These are phyloP conservation scores for Torymus texanus DNA, from an alignment of 2,888 invertebrate genomes.

Conservation along the genomic window DNA sequence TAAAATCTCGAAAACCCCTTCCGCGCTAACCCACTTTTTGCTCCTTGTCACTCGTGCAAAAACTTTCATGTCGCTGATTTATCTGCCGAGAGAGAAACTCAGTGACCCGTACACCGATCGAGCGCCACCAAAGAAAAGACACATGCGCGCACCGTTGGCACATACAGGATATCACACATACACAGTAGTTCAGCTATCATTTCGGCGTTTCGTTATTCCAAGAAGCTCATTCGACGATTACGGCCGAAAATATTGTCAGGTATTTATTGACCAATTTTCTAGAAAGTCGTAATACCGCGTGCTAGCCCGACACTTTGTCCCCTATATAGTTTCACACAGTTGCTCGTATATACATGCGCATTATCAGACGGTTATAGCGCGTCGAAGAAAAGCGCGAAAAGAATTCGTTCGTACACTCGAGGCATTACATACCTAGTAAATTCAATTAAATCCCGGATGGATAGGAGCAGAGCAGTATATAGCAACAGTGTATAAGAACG, in stretches of 20 bases:
- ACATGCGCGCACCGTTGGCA: no score
- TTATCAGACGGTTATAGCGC: slow-evolving; percentile 7
- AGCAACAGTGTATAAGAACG: no score
- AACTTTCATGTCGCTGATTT: slow-evolving; percentile 52
- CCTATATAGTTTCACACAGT: neutral
- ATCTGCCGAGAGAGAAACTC: slow-evolving; percentile 54
- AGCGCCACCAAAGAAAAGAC: no score
- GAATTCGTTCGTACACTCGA: neutral
- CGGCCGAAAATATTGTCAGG: slow-evolving; percentile 37
- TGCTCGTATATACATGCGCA: neutral
- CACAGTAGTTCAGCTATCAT: slow-evolving; percentile 3
- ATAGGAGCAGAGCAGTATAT: no score
- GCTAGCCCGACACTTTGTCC: slow-evolving; percentile 4
- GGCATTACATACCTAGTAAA: neutral
- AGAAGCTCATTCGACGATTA: slow-evolving; percentile 34
- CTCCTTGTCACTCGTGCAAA: slow-evolving; percentile 31
- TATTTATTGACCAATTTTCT: slow-evolving; percentile 50
- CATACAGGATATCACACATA: no score
- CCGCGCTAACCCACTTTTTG: slow-evolving; percentile 37
- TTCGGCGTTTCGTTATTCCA: slow-evolving; percentile 27
- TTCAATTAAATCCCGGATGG: slow-evolving; percentile 26
- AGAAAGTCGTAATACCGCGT: slow-evolving; percentile 38
- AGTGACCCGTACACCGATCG: slow-evolving; percentile 29
- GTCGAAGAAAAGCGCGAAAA: neutral
- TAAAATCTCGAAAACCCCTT: slow-evolving; percentile 15